These are phyloP conservation scores for Bombus sibiricus DNA, from an alignment of 1,140 invertebrate genomes.

Conservation along the genomic window DNA sequence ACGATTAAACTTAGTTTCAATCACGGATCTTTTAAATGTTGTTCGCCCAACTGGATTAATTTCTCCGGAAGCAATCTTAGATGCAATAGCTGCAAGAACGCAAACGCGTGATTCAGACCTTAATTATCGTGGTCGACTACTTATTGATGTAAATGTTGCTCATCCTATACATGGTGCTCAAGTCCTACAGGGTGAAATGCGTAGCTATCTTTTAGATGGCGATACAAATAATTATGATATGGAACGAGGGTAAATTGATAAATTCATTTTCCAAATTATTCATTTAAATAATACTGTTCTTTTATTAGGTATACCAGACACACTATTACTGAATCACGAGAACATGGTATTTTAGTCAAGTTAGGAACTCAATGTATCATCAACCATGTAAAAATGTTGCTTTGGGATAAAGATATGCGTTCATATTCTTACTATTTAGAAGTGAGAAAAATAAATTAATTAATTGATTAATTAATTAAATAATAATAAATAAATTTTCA, in stretches of 20 bases:
- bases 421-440: slow-evolving; percentile 99
- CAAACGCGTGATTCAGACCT: slow-evolving; percentile 90
- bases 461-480: too few species aligned
- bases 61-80: slow-evolving; percentile 94
- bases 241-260: slow-evolving; percentile 86
- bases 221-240: slow-evolving; percentile 94
- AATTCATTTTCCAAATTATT: slow-evolving; percentile 19
- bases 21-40: slow-evolving; percentile 93
- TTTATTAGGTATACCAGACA: slow-evolving; percentile 92
- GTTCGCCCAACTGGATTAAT: slow-evolving; percentile 94
- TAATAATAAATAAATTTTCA: too few species aligned
- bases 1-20: slow-evolving; percentile 93
- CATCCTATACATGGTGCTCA: slow-evolving; percentile 89
- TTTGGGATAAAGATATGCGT: slow-evolving; percentile 97
- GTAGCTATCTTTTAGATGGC: slow-evolving; percentile 93
- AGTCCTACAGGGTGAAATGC: slow-evolving; percentile 94
- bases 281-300: slow-evolving; percentile 14
- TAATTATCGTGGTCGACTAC: slow-evolving; percentile 90
- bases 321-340: slow-evolving; percentile 92
- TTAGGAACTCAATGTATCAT: slow-evolving; percentile 94
- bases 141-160: slow-evolving; percentile 96
- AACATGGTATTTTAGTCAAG: slow-evolving; percentile 93
- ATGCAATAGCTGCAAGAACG: slow-evolving; percentile 94
- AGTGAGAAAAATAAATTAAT: slow-evolving; percentile 63
- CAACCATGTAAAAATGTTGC: slow-evolving; percentile 95